Conservation (phyloP, 2,888 invertebrate species). For the Stenodera caucasica region DNA sequence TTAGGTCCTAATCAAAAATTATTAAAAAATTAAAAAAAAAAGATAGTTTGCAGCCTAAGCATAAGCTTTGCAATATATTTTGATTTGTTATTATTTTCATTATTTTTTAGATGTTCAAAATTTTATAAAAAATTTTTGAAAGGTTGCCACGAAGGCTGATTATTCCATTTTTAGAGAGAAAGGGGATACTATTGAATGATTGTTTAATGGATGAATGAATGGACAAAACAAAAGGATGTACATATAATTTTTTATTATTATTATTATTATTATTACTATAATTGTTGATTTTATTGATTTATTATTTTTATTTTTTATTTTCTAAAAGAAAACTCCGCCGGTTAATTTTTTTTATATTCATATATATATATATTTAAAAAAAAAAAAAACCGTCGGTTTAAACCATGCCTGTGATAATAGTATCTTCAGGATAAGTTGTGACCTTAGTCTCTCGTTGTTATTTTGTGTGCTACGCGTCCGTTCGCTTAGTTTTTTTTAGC, state of each 20-base stretch:
- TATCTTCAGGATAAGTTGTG: conserved; percentile 71
- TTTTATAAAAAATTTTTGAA: not conserved
- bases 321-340: conserved; percentile 34
- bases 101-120: not conserved
- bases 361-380: conserved; percentile 20
- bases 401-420: conserved; percentile 71
- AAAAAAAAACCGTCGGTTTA: conserved; percentile 43
- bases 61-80: conserved; percentile 11
- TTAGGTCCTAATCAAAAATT: conserved; percentile 46
- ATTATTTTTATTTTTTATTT: conserved; percentile 22
- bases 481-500: conserved; percentile 42
- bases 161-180: conserved; percentile 23
- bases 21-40: conserved; percentile 11
- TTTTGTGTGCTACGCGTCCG: conserved; percentile 50
- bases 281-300: conserved; percentile 15
- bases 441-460: conserved; percentile 65
- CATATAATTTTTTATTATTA: conserved; percentile 9
- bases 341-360: conserved; percentile 24
- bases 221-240: not conserved
- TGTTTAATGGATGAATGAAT: not conserved
- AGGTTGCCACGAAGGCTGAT: conserved; percentile 13
- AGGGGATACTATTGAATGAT: conserved; percentile 3
- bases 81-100: not conserved
- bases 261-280: conserved; percentile 10
- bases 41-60: conserved; percentile 46